phyloP scores from a whole-genome alignment of 2,113 vertebrate genomes.

The Eulemur rufifrons region DNA sequence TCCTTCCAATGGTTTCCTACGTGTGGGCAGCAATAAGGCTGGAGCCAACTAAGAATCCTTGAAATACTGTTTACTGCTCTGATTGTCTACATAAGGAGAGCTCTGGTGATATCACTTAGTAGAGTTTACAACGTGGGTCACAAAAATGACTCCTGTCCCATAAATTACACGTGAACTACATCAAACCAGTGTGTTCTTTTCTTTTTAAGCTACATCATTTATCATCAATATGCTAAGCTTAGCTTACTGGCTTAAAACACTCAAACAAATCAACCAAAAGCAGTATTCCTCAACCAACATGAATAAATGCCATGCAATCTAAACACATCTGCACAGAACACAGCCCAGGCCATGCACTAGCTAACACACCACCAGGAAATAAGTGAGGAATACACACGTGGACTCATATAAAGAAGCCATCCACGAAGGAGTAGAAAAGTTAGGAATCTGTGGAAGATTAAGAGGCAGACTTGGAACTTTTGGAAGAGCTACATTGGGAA shows the following conservation, averaged over 20 bases:
- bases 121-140: conserved; percentile 45
- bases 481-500: conserved; percentile 96
- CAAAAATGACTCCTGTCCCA: conserved; percentile 53
- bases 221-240: conserved; percentile 80
- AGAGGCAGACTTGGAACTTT: conserved; percentile 97
- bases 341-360: conserved; percentile 88
- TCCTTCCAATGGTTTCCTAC: conserved; percentile 49
- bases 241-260: conserved; percentile 75
- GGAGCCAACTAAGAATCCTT: conserved; percentile 47
- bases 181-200: conserved; percentile 45
- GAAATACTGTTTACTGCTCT: conserved; percentile 7
- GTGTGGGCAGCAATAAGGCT: conserved; percentile 62
- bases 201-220: conserved; percentile 66
- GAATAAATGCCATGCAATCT: conserved; percentile 85
- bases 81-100: conserved; percentile 40
- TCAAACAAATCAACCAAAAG: conserved; percentile 59
- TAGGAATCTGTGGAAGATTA: conserved; percentile 97
- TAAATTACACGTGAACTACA: conserved; percentile 52
- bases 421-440: conserved; percentile 95
- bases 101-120: conserved; percentile 37
- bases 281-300: conserved; percentile 74
- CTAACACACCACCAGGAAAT: conserved; percentile 84
- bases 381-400: conserved; percentile 94
- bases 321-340: conserved; percentile 84
- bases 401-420: conserved; percentile 96